A percentile compares a stretch with the other conserved stretches of the same genome.
Conservation (phyloP, 37 sponge, comb jelly and placozoan species). For the Cliona cf. orientalis region DNA sequence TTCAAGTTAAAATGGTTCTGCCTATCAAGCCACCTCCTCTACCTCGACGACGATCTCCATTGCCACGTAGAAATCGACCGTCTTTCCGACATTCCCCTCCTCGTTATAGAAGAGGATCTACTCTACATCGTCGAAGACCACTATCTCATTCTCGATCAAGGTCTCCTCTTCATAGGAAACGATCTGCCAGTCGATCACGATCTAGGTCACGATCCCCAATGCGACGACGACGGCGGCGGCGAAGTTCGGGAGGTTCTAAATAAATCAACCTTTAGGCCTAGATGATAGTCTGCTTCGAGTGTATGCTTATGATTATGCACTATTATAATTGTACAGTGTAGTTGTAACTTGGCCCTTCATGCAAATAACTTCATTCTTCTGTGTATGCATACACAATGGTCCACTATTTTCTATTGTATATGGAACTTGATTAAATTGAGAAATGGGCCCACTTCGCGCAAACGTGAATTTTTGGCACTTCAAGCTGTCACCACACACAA, state of each 20-base stretch:
- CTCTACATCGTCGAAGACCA: not conserved
- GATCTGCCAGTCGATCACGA: not conserved
- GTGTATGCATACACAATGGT: no score
- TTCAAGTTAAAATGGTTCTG: slow-evolving; percentile 65
- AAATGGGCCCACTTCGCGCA: no score
- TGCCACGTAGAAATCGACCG: slow-evolving; percentile 7
- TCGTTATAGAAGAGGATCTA: not conserved
- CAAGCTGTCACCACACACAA: no score
- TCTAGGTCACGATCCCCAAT: slow-evolving; percentile 22
- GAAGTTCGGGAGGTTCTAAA: slow-evolving; percentile 28
- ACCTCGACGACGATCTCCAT: slow-evolving; percentile 14
- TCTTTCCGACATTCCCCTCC: slow-evolving; percentile 1
- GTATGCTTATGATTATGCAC: no score
- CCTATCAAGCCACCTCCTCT: slow-evolving; percentile 55
- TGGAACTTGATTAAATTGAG: no score
- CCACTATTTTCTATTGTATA: no score
- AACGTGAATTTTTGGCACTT: no score
- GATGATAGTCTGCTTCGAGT: no score
- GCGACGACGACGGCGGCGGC: slow-evolving; percentile 11
- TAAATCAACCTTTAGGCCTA: not conserved
- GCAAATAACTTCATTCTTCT: no score
- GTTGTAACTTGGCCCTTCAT: no score
- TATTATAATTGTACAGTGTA: no score
- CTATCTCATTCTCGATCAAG: not conserved
- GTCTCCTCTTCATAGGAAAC: not conserved